phyloP scores from a whole-genome alignment of 2,113 vertebrate genomes.

The Gallinago undulata region DNA sequence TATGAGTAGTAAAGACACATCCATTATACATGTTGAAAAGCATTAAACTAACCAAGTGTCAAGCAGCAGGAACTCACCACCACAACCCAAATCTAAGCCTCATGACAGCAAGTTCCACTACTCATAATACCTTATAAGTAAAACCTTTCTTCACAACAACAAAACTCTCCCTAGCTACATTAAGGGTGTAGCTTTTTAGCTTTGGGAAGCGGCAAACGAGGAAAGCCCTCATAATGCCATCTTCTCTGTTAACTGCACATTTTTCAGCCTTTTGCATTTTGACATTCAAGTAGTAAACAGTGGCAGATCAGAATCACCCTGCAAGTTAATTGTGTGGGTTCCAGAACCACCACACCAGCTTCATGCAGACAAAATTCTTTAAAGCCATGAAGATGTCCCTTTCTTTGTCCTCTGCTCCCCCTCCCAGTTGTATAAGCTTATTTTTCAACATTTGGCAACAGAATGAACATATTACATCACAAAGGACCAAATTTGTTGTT shows the following conservation, averaged over 20 bases:
- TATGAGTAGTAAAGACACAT: neutral
- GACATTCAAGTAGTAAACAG: neutral
- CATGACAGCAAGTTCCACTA: neutral
- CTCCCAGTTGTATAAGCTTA: conserved; percentile 16
- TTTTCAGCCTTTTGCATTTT: neutral
- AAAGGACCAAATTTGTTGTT: conserved; percentile 36
- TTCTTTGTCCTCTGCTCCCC: neutral
- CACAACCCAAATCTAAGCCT: neutral
- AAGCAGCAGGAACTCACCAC: neutral
- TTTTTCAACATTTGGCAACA: conserved; percentile 39
- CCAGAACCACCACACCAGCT: neutral
- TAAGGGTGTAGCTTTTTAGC: neutral
- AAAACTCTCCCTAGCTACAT: neutral
- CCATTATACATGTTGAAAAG: neutral
- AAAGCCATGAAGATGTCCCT: neutral
- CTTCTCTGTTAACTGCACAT: neutral
- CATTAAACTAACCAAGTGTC: neutral
- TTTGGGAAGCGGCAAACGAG: neutral
- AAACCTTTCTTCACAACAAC: neutral
- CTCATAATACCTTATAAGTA: neutral
- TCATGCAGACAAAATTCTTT: neutral
- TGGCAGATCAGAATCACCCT: neutral
- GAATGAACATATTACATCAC: neutral
- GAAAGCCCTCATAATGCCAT: neutral
- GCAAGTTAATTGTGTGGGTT: neutral